phyloP scores from a whole-genome alignment of 2,113 vertebrate species.

The Choloepus hoffmanni region DNA sequence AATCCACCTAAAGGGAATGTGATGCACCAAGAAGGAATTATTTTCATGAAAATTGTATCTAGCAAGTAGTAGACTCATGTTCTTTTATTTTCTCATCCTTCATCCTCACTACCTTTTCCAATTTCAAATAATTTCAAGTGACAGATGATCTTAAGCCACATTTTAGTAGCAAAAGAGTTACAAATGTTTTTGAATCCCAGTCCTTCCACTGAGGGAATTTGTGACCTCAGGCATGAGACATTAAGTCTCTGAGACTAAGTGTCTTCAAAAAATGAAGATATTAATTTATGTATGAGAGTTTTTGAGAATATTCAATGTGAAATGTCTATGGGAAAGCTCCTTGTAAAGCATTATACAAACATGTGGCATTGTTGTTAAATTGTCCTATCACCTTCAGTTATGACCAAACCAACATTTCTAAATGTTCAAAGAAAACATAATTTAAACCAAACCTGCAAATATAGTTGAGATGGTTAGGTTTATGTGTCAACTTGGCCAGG shows the following conservation, averaged over 20 bases:
- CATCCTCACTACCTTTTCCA: neutral
- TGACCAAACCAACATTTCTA: neutral
- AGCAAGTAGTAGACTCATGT: neutral
- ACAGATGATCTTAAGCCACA: neutral
- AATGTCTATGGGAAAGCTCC: neutral
- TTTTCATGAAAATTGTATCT: neutral
- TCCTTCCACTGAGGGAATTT: neutral
- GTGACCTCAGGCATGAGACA: neutral
- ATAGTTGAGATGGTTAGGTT: neutral
- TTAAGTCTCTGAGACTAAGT: neutral
- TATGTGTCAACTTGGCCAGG: too few species aligned
- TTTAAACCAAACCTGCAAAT: neutral
- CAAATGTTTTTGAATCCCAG: neutral
- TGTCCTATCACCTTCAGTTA: neutral
- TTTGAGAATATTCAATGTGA: neutral
- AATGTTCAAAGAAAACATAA: neutral
- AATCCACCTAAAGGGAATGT: neutral
- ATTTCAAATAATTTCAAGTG: conserved; percentile 5
- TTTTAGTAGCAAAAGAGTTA: neutral
- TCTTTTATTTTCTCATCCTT: neutral
- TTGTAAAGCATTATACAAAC: neutral
- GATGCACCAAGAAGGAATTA: neutral
- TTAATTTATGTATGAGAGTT: neutral
- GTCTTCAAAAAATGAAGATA: neutral
- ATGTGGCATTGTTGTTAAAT: neutral